A percentile compares a stretch with the other conserved stretches of the same genome.
These are phyloP conservation scores for Champsocephalus esox DNA, from an alignment of 2,797 vertebrate species.

Conservation along the genomic window DNA sequence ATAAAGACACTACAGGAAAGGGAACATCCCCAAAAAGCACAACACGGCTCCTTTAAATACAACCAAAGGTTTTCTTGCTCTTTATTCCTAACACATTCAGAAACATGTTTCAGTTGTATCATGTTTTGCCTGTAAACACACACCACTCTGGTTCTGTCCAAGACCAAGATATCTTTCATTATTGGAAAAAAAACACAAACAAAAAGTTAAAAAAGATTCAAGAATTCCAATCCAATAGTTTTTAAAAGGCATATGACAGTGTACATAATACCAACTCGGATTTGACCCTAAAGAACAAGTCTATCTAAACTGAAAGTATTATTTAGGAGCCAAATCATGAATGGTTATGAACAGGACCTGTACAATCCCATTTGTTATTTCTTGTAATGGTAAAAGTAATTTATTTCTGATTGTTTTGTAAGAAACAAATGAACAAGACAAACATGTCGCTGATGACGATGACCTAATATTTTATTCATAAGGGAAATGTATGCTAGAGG, in stretches of 20 bases:
- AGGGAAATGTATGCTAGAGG: too few relatives aligned
- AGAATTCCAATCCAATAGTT: not conserved
- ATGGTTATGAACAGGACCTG: too few relatives aligned
- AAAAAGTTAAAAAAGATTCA: not conserved
- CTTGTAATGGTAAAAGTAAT: too few relatives aligned
- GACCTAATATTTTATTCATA: too few relatives aligned
- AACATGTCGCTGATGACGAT: too few relatives aligned
- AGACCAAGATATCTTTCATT: not conserved
- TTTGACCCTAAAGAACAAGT: not conserved
- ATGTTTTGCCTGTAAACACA: not conserved
- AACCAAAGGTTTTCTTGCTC: not conserved
- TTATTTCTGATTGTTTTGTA: too few relatives aligned
- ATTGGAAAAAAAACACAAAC: not conserved
- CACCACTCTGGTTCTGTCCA: not conserved
- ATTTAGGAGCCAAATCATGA: too few relatives aligned
- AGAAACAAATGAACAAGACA: too few relatives aligned
- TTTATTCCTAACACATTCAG: not conserved
- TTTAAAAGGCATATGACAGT: not conserved
- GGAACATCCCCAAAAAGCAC: too few relatives aligned
- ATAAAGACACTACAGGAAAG: too few relatives aligned
- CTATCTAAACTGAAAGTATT: too few relatives aligned
- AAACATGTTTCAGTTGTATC: not conserved
- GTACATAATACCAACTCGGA: not conserved
- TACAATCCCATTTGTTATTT: too few relatives aligned
- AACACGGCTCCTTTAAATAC: not conserved